These are phyloP conservation scores for Agrochola litura DNA, from an alignment of 2,888 invertebrate genomes.

Conservation along the genomic window DNA sequence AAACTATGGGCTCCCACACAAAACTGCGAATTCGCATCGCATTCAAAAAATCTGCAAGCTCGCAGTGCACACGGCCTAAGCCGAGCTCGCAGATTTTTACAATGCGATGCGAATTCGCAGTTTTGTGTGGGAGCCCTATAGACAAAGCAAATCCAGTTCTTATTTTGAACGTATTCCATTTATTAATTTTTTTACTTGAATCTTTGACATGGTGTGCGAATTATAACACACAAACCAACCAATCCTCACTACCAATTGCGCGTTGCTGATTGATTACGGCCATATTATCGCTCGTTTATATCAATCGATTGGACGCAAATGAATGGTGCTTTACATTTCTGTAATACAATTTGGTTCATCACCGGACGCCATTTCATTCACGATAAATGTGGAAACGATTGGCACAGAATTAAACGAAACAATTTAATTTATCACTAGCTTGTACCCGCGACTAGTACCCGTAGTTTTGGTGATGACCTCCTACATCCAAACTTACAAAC, in stretches of 20 bases:
- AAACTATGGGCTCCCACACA: too few relatives aligned
- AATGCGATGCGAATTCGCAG: too few relatives aligned
- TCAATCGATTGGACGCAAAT: conserved; percentile 25
- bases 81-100: too few relatives aligned
- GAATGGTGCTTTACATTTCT: conserved; percentile 26
- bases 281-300: conserved; percentile 15
- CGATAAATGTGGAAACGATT: background rate
- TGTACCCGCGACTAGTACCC: background rate
- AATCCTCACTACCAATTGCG: conserved; percentile 8
- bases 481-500: background rate
- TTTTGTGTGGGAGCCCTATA: too few relatives aligned
- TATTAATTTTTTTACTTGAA: background rate
- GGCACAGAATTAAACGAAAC: background rate
- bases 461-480: too few relatives aligned
- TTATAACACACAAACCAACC: background rate
- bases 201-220: background rate
- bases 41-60: too few relatives aligned
- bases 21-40: too few relatives aligned
- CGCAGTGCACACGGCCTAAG: too few relatives aligned
- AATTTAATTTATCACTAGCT: background rate
- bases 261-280: conserved; percentile 23
- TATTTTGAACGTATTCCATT: background rate
- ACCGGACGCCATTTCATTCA: conserved; percentile 20
- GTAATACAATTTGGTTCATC: conserved; percentile 39
- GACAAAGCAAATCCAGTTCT: too few relatives aligned